Evolutionary conservation across 1,140 invertebrate genomes (phyloP).

Genomic region (Octopus bimaculoides): DNA sequence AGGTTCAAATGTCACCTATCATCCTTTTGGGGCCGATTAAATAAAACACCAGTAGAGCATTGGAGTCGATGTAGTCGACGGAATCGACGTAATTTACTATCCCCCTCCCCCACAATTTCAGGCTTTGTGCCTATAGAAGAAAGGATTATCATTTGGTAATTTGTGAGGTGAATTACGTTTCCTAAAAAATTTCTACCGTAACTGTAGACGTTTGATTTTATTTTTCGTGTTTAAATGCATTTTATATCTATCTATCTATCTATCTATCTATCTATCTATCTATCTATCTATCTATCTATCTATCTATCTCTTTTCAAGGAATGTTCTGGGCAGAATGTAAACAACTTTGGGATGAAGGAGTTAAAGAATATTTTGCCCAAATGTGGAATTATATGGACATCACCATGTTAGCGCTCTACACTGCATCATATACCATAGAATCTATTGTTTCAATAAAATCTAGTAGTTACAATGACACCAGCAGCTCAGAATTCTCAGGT

Average conservation of each 20-base stretch:
- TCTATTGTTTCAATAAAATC: slow-evolving; percentile 32
- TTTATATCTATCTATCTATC: neutral
- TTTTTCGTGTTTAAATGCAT: too few species aligned
- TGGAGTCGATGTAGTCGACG: too few species aligned
- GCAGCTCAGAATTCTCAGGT: neutral
- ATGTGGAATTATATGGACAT: slow-evolving; percentile 96
- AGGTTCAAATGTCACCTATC: too few species aligned
- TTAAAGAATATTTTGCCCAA: slow-evolving; percentile 82
- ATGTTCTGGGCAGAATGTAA: slow-evolving; percentile 83
- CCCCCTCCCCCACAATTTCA: too few species aligned
- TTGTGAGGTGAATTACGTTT: too few species aligned
- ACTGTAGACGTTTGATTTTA: too few species aligned
- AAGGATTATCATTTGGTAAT: too few species aligned
- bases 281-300: neutral
- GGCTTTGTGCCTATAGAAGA: fast-evolving
- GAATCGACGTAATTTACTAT: too few species aligned
- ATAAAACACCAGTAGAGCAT: too few species aligned
- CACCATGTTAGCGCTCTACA: slow-evolving; percentile 64
- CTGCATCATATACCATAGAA: slow-evolving; percentile 50
- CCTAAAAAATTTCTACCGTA: too few species aligned
- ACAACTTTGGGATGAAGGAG: slow-evolving; percentile 78
- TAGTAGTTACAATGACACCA: slow-evolving; percentile 7
- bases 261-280: neutral
- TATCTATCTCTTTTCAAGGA: slow-evolving; percentile 63
- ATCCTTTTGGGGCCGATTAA: too few species aligned